Evolutionary conservation across 2,797 vertebrate species (phyloP).

Genomic region (Borostomias antarcticus): DNA sequence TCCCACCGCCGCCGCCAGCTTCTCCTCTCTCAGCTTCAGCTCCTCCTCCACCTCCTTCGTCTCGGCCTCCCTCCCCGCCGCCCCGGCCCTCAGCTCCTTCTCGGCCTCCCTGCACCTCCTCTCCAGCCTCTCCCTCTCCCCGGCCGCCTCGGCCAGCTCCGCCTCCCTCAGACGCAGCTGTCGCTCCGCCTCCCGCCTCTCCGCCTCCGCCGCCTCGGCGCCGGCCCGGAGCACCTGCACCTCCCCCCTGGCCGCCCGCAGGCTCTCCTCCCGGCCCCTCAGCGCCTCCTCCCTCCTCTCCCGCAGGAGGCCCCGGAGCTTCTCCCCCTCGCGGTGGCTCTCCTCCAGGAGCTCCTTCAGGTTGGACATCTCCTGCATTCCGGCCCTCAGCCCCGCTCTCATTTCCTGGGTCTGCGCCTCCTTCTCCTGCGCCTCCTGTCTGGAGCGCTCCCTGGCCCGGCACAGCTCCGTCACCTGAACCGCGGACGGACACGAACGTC

Average conservation of each 20-base stretch:
- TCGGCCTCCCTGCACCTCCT: slow-evolving; percentile 55
- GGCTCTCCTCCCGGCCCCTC: slow-evolving; percentile 41
- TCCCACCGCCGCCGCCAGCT: slow-evolving; percentile 23
- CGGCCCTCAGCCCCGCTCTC: slow-evolving; percentile 53
- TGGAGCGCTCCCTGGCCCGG: slow-evolving; percentile 2
- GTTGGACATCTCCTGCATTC: slow-evolving; percentile 60
- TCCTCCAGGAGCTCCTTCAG: slow-evolving; percentile 64
- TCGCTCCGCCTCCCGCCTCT: slow-evolving; percentile 51
- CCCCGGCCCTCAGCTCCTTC: slow-evolving; percentile 50
- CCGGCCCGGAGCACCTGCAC: slow-evolving; percentile 43
- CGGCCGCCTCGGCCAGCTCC: slow-evolving; percentile 31
- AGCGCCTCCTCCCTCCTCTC: slow-evolving; percentile 56
- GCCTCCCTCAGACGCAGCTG: slow-evolving; percentile 30
- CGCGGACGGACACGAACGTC: too few species aligned
- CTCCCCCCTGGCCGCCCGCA: slow-evolving; percentile 28
- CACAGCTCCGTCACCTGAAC: slow-evolving; percentile 28
- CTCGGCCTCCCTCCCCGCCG: slow-evolving; percentile 15
- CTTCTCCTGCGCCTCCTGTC: slow-evolving; percentile 34
- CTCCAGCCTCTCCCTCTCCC: slow-evolving; percentile 59
- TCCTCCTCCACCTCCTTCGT: slow-evolving; percentile 25
- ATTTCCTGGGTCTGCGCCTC: slow-evolving; percentile 57
- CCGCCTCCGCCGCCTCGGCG: slow-evolving; percentile 40
- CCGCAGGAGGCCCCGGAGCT: slow-evolving; percentile 51
- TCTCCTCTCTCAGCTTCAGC: slow-evolving; percentile 7
- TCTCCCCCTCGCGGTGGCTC: slow-evolving; percentile 64